Evolutionary conservation across 2,888 invertebrate species (phyloP).

Genomic region (Mongoloraphidia duomilia): DNA sequence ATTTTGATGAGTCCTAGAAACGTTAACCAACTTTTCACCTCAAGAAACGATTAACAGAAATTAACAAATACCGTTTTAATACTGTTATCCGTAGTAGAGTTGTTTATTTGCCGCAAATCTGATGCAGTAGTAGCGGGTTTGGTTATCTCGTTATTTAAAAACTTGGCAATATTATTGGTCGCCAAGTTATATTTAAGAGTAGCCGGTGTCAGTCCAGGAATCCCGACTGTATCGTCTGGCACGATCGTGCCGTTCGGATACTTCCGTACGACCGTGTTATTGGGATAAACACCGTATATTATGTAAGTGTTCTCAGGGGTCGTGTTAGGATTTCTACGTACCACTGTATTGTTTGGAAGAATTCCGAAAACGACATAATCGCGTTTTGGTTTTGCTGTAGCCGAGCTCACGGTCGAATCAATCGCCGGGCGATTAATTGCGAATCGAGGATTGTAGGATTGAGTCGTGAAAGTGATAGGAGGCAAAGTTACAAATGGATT

Average conservation of each 20-base stretch:
- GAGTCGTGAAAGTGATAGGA: neutral
- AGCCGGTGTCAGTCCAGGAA: constrained; percentile 16
- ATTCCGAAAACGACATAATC: constrained; percentile 64
- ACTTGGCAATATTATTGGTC: constrained; percentile 15
- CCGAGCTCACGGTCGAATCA: constrained; percentile 8
- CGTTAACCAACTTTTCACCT: constrained; percentile 16
- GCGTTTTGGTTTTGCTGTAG: constrained; percentile 24
- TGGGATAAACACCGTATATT: constrained; percentile 61
- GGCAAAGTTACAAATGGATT: neutral
- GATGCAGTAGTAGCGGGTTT: neutral
- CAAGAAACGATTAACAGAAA: constrained; percentile 11
- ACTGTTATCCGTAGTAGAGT: constrained; percentile 39
- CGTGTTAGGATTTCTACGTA: constrained; percentile 56
- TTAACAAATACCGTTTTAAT: constrained; percentile 34
- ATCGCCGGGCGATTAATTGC: too few species aligned
- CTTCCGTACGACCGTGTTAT: constrained; percentile 64
- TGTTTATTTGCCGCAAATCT: constrained; percentile 27
- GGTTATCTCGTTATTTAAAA: neutral
- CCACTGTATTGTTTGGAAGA: constrained; percentile 63
- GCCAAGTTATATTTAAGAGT: constrained; percentile 1
- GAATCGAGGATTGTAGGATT: constrained; percentile 14
- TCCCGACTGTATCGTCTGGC: constrained; percentile 40
- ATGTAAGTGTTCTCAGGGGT: constrained; percentile 57
- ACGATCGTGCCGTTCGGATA: constrained; percentile 68
- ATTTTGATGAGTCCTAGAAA: constrained; percentile 13